phyloP scores from a whole-genome alignment of 2,113 vertebrate genomes.

The Tetrax tetrax region DNA sequence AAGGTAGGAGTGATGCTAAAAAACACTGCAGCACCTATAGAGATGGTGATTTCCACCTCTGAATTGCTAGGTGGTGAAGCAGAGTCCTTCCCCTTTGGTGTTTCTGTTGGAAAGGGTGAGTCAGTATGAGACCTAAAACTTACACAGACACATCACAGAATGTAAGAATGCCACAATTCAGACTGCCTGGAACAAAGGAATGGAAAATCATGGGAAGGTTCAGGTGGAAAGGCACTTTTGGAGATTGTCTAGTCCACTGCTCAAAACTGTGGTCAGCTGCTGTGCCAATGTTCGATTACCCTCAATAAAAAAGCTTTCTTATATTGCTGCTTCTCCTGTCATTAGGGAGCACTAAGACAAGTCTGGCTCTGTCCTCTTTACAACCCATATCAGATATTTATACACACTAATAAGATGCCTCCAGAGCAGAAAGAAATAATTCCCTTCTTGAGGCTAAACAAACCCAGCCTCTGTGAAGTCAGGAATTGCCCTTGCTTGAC shows the following conservation, averaged over 20 bases:
- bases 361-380: not conserved
- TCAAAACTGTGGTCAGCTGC: not conserved
- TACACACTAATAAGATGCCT: not conserved
- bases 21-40: not conserved
- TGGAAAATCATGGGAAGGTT: not conserved
- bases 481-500: not conserved
- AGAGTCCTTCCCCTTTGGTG: not conserved
- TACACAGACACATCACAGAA: not conserved
- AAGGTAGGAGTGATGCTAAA: not conserved
- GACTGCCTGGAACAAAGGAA: not conserved
- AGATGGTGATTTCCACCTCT: not conserved
- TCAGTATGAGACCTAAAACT: not conserved
- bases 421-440: not conserved
- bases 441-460: not conserved
- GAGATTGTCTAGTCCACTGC: not conserved
- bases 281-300: not conserved
- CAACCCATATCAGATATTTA: not conserved
- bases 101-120: not conserved
- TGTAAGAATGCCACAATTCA: not conserved
- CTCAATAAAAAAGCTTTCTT: not conserved
- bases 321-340: not conserved
- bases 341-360: not conserved
- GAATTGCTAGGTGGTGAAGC: not conserved
- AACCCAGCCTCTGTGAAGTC: not conserved
- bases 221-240: not conserved